A percentile compares a stretch with the other conserved stretches of the same genome.
phyloP scores from a whole-genome alignment of 2,888 invertebrate species.

The Isotomurus palustris region DNA sequence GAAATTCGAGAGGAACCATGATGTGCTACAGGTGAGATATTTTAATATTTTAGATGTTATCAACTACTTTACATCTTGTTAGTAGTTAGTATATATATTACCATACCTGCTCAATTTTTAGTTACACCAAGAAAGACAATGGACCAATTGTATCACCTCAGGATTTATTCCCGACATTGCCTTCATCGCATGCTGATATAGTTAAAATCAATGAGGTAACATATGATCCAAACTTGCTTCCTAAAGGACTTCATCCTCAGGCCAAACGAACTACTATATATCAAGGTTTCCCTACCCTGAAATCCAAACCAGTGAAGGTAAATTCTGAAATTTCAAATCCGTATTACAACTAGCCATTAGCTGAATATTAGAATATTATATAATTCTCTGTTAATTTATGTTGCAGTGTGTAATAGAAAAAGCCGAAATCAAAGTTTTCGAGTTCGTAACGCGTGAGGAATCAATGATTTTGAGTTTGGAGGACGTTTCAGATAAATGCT shows the following conservation, averaged over 20 bases:
- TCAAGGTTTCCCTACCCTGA: slow-evolving; percentile 89
- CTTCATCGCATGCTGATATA: slow-evolving; percentile 54
- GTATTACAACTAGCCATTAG: not conserved
- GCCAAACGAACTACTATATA: slow-evolving; percentile 66
- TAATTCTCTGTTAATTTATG: slow-evolving; percentile 22
- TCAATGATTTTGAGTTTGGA: slow-evolving; percentile 69
- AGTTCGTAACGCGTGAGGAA: slow-evolving; percentile 71
- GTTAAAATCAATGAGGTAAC: slow-evolving; percentile 59
- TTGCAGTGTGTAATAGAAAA: slow-evolving; percentile 61
- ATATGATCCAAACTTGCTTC: slow-evolving; percentile 58
- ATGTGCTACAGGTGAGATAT: slow-evolving; percentile 62
- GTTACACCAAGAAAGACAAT: slow-evolving; percentile 30
- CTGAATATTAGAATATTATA: not conserved
- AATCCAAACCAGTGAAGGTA: slow-evolving; percentile 74
- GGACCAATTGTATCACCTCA: slow-evolving; percentile 41
- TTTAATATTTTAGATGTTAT: not conserved
- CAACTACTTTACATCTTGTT: not conserved
- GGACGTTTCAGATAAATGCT: slow-evolving; percentile 48
- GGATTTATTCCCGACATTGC: slow-evolving; percentile 58
- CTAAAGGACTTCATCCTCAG: slow-evolving; percentile 67
- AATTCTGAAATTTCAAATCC: slow-evolving; percentile 22
- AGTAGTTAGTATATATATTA: not conserved
- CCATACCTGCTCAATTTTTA: slow-evolving; percentile 5
- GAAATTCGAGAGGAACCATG: slow-evolving; percentile 87
- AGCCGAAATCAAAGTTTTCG: slow-evolving; percentile 80